A percentile compares a stretch with the other conserved stretches of the same genome.
Conservation (phyloP, 2,797 vertebrate species). For the Limosa lapponica region DNA sequence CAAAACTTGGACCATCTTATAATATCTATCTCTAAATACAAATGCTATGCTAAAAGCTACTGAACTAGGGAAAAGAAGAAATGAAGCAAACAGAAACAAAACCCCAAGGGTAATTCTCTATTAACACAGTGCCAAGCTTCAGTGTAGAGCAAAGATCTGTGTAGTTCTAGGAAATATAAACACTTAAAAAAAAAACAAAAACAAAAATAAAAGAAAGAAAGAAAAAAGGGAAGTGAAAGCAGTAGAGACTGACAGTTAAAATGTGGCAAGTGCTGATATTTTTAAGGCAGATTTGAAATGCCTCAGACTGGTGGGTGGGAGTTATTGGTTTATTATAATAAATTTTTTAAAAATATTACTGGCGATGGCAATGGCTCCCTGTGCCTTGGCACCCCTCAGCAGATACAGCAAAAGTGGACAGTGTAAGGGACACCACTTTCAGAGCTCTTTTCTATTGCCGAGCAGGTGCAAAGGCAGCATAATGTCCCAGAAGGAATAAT, state of each 20-base stretch:
- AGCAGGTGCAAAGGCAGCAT: neutral
- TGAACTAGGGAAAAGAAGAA: neutral
- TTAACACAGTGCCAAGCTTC: neutral
- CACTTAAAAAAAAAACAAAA: neutral
- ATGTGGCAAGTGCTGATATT: neutral
- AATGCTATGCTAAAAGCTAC: neutral
- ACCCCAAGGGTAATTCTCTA: neutral
- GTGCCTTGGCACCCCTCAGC: neutral
- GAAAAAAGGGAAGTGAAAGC: neutral
- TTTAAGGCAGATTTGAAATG: neutral
- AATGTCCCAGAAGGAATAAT: neutral
- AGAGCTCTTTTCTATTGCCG: neutral
- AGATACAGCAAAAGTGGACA: neutral
- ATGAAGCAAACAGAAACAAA: neutral
- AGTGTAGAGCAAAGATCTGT: neutral
- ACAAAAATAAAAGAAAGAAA: neutral
- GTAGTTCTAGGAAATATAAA: neutral
- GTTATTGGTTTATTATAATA: neutral
- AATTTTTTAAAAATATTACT: rapidly evolving
- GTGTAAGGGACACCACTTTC: neutral
- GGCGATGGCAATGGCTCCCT: neutral
- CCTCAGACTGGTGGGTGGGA: neutral
- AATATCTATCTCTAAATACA: neutral
- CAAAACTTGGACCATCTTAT: neutral
- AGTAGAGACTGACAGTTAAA: neutral